phyloP scores from a whole-genome alignment of 2,888 invertebrate species.

The Vesta saturnalis region DNA sequence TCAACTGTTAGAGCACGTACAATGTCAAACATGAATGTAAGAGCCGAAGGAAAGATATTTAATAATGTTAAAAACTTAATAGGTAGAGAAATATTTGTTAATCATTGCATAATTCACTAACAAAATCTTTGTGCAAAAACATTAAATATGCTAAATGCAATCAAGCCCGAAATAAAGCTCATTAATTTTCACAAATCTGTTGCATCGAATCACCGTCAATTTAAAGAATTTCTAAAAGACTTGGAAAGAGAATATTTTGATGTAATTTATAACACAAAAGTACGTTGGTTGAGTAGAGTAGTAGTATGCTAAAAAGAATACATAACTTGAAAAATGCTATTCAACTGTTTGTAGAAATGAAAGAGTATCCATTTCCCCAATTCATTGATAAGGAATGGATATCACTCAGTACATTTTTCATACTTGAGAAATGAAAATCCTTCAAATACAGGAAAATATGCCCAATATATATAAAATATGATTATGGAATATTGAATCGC shows the following conservation, averaged over 20 bases:
- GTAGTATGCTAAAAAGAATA: too few relatives aligned
- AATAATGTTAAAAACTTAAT: slow-evolving; percentile 32
- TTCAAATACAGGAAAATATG: too few relatives aligned
- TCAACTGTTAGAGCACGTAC: slow-evolving; percentile 41
- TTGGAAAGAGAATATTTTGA: not conserved
- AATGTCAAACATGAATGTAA: slow-evolving; percentile 42
- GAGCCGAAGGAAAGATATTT: slow-evolving; percentile 40
- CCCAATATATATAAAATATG: too few relatives aligned
- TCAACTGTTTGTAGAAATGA: slow-evolving; percentile 38
- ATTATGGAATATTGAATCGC: too few relatives aligned
- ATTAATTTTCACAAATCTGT: not conserved
- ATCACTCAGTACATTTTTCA: too few relatives aligned
- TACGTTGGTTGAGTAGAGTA: not conserved
- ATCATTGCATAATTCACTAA: slow-evolving; percentile 25
- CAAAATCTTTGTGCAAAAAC: slow-evolving; percentile 16
- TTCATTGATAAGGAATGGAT: slow-evolving; percentile 42
- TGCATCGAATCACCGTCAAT: slow-evolving; percentile 1
- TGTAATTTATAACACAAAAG: not conserved
- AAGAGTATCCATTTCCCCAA: slow-evolving; percentile 38
- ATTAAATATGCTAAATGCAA: slow-evolving; percentile 15
- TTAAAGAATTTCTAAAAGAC: slow-evolving; percentile 2
- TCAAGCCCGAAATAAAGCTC: slow-evolving; percentile 11
- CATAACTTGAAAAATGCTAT: slow-evolving; percentile 23
- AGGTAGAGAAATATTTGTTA: slow-evolving; percentile 38
- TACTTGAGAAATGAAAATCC: too few relatives aligned